Evolutionary conservation across 2,797 vertebrate species (phyloP).

Genomic region (Phylloscopus collybita): DNA sequence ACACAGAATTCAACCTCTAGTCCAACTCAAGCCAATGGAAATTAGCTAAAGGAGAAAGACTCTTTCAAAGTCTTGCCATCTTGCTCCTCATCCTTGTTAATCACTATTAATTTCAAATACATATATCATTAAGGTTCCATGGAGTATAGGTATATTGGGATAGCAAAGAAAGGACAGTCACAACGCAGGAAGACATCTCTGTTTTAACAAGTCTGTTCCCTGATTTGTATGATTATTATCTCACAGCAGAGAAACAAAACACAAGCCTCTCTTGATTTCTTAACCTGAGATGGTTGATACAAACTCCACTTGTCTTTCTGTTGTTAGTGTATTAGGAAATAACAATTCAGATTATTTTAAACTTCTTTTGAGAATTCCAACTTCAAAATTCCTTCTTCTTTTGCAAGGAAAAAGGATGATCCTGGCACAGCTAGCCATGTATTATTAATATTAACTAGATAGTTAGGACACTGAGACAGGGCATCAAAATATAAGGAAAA

Average conservation of each 20-base stretch:
- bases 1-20: not conserved
- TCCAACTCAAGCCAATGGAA: not conserved
- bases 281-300: not conserved
- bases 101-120: not conserved
- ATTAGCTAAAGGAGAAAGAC: not conserved
- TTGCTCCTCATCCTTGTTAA: not conserved
- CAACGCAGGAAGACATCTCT: not conserved
- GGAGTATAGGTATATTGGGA: not conserved
- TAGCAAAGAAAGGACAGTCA: not conserved
- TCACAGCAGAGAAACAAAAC: not conserved
- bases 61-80: not conserved
- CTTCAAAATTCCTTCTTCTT: not conserved
- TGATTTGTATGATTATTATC: not conserved
- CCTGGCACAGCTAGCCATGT: not conserved
- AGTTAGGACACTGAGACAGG: not conserved
- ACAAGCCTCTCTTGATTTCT: not conserved
- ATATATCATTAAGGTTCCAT: not conserved
- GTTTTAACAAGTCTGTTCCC: not conserved
- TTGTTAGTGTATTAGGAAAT: not conserved
- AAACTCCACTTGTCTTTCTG: not conserved
- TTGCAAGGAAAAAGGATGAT: not conserved
- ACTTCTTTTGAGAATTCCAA: not conserved
- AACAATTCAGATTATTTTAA: not conserved
- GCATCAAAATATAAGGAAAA: not conserved
- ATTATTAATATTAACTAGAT: not conserved